These are phyloP conservation scores for Temnopleurus reevesii DNA, from an alignment of 53 echinoderm and acorn worm species.

Conservation along the genomic window DNA sequence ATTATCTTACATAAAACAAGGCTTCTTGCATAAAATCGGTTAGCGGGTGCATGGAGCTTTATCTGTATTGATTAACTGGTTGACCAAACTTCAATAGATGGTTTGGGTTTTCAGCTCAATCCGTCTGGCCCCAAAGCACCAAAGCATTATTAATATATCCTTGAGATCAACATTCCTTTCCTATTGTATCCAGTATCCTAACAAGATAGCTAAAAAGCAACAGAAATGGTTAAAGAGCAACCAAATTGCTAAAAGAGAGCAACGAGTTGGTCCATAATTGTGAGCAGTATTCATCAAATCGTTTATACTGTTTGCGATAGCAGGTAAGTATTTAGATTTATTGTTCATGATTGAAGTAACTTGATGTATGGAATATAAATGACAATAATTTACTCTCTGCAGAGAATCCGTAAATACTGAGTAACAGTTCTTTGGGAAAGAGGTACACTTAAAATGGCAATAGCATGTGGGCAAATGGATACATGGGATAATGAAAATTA, in stretches of 20 bases:
- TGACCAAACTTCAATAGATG: slow-evolving; percentile 1
- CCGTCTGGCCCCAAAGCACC: not conserved
- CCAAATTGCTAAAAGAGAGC: too few species aligned
- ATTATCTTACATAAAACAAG: too few species aligned
- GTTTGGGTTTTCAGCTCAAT: not conserved
- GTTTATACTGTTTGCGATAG: not conserved
- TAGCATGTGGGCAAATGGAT: too few species aligned
- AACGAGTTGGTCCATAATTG: not conserved
- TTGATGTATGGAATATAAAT: not conserved
- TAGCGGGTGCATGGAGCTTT: not conserved
- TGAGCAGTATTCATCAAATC: not conserved
- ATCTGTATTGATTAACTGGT: not conserved
- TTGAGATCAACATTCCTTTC: not conserved
- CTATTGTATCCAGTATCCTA: not conserved
- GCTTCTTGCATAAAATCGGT: slow-evolving; percentile 13
- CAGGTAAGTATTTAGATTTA: not conserved
- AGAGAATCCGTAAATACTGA: too few species aligned
- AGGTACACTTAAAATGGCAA: too few species aligned
- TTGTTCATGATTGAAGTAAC: not conserved
- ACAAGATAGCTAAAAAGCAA: not conserved
- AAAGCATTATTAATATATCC: not conserved
- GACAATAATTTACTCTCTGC: not conserved
- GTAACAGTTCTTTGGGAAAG: too few species aligned
- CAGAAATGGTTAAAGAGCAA: too few species aligned
- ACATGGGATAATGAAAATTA: too few species aligned